Evolutionary conservation across 2,888 invertebrate genomes (phyloP).

Genomic region (Chrysomela aeneicollis): DNA sequence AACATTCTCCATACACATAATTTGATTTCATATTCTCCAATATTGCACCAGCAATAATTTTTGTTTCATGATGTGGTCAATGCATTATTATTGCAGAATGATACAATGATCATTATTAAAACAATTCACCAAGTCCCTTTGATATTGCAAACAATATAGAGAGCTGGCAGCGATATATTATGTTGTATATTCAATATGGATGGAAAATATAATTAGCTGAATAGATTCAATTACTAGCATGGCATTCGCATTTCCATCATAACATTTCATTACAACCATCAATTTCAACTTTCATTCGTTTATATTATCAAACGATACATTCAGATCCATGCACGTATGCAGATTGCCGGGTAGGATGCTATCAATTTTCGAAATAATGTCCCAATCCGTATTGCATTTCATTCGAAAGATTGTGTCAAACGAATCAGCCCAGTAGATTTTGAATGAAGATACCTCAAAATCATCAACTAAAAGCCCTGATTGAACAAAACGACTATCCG

Average conservation of each 20-base stretch:
- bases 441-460: too few species aligned
- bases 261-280: slow-evolving; percentile 21
- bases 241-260: slow-evolving; percentile 20
- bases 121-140: background rate
- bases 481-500: too few species aligned
- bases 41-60: background rate
- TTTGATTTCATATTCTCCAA: background rate
- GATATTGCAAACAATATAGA: background rate
- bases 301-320: background rate
- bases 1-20: background rate
- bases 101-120: background rate
- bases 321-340: background rate
- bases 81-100: background rate
- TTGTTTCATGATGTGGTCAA: background rate
- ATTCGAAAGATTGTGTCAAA: too few species aligned
- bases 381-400: too few species aligned
- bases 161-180: background rate
- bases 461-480: too few species aligned
- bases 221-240: slow-evolving; percentile 33
- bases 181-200: slow-evolving; percentile 23
- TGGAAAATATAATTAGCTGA: slow-evolving; percentile 34
- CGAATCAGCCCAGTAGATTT: too few species aligned
- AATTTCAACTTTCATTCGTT: background rate
- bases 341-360: background rate
- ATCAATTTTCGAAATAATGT: too few species aligned